These are phyloP conservation scores for Apamea sordens DNA, from an alignment of 2,888 invertebrate genomes.

Conservation along the genomic window DNA sequence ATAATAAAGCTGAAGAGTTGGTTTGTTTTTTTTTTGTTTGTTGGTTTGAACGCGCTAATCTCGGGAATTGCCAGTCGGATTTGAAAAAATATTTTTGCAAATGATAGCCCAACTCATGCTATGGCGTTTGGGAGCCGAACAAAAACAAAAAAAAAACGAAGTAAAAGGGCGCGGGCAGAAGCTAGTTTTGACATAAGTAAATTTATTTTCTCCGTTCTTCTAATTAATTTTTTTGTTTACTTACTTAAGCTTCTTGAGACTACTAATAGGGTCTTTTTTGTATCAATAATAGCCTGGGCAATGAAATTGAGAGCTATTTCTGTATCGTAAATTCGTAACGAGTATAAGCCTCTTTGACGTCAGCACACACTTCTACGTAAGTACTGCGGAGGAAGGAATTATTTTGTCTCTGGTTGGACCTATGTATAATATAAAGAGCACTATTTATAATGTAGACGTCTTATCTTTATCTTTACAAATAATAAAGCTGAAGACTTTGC, in stretches of 20 bases:
- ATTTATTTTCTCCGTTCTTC: background rate
- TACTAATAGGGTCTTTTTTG: background rate
- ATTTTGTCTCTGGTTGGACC: background rate
- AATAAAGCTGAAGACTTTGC: no score
- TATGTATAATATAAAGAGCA: background rate
- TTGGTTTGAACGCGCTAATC: no score
- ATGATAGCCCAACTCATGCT: background rate
- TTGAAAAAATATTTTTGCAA: background rate
- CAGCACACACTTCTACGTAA: background rate
- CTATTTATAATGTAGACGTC: slow-evolving; percentile 4
- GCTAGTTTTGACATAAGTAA: background rate
- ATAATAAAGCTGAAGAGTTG: background rate
- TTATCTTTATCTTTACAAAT: no score
- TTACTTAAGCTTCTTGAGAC: background rate
- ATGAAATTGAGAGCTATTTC: slow-evolving; percentile 17
- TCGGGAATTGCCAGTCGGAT: background rate
- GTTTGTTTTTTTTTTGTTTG: no score
- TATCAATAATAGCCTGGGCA: slow-evolving; percentile 5
- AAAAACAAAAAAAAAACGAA: background rate
- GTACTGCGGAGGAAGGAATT: background rate
- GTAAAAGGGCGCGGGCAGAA: background rate
- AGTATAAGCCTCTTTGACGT: slow-evolving; percentile 34
- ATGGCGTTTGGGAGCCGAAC: background rate
- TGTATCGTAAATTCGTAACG: slow-evolving; percentile 28
- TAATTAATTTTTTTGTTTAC: background rate